Evolutionary conservation across 2,113 vertebrate species (phyloP).

Genomic region (Lipophrys pholis): DNA sequence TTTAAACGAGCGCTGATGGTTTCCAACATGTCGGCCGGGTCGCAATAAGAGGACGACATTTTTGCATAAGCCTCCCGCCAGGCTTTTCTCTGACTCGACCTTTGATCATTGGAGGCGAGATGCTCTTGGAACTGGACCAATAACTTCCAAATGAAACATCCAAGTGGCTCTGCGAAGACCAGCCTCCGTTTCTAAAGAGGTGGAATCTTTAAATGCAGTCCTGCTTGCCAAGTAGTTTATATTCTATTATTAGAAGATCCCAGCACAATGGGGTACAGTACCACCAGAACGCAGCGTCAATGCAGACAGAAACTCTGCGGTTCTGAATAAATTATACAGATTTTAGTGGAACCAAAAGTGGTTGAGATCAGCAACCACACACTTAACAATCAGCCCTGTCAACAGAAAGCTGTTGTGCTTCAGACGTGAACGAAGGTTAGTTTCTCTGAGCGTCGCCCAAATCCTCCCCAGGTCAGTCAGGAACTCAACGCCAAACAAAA

Average conservation of each 20-base stretch:
- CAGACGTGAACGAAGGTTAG: constrained; percentile 75
- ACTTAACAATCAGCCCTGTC: constrained; percentile 83
- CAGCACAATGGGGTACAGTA: constrained; percentile 72
- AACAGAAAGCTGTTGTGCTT: constrained; percentile 77
- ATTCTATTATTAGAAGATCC: constrained; percentile 78
- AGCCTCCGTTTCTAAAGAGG: constrained; percentile 62
- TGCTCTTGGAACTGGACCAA: constrained; percentile 83
- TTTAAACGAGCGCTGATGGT: constrained; percentile 71
- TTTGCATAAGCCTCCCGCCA: constrained; percentile 81
- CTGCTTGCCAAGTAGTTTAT: constrained; percentile 72
- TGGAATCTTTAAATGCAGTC: constrained; percentile 72
- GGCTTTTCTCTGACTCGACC: constrained; percentile 79
- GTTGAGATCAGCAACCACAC: constrained; percentile 64
- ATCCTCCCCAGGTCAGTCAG: constrained; percentile 64
- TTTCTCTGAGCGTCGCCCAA: constrained; percentile 74
- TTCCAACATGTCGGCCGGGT: constrained; percentile 64
- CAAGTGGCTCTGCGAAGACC: constrained; percentile 71
- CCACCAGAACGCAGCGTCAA: constrained; percentile 57
- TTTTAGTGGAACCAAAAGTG: constrained; percentile 76
- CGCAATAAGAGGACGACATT: constrained; percentile 77
- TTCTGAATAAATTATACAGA: constrained; percentile 63
- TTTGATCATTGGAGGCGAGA: constrained; percentile 85
- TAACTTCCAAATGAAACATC: constrained; percentile 84
- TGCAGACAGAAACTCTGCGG: constrained; percentile 62
- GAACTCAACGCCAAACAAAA: constrained; percentile 79